phyloP scores from a whole-genome alignment of 2,888 invertebrate genomes.

The Cabera pusaria region DNA sequence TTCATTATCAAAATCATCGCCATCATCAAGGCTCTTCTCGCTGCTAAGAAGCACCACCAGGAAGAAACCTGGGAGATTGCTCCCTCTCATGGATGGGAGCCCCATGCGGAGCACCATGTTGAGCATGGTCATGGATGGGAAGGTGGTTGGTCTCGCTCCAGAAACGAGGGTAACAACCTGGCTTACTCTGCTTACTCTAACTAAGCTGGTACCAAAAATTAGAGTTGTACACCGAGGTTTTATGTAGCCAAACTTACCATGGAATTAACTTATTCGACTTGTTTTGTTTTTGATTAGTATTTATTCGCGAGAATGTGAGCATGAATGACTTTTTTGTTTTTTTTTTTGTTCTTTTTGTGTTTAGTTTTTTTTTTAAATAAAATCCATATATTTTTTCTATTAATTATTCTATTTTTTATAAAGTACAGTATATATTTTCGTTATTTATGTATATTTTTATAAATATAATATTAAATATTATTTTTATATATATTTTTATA shows the following conservation, averaged over 20 bases:
- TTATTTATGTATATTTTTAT: slow-evolving; percentile 16
- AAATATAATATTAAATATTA: background rate
- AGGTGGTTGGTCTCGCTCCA: slow-evolving; percentile 70
- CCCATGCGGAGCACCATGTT: slow-evolving; percentile 48
- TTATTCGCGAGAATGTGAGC: slow-evolving; percentile 41
- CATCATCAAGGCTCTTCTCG: slow-evolving; percentile 63
- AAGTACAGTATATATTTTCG: slow-evolving; percentile 31
- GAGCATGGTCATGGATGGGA: slow-evolving; percentile 65
- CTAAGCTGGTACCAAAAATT: slow-evolving; percentile 49
- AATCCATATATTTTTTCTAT: slow-evolving; percentile 2
- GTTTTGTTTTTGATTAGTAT: too few species aligned
- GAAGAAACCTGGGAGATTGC: slow-evolving; percentile 50
- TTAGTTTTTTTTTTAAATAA: slow-evolving; percentile 28
- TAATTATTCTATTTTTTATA: slow-evolving; percentile 26
- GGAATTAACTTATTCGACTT: slow-evolving; percentile 33
- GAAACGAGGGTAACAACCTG: slow-evolving; percentile 62
- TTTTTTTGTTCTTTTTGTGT: slow-evolving; percentile 28
- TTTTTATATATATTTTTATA: background rate
- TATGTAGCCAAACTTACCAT: too few species aligned
- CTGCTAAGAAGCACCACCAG: slow-evolving; percentile 59
- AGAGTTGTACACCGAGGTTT: too few species aligned
- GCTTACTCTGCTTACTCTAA: slow-evolving; percentile 70
- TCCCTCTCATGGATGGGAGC: slow-evolving; percentile 47
- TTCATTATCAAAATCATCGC: slow-evolving; percentile 76
- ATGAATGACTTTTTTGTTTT: slow-evolving; percentile 43